phyloP scores from a whole-genome alignment of 2,888 invertebrate species.

The Cheilosia grossa region DNA sequence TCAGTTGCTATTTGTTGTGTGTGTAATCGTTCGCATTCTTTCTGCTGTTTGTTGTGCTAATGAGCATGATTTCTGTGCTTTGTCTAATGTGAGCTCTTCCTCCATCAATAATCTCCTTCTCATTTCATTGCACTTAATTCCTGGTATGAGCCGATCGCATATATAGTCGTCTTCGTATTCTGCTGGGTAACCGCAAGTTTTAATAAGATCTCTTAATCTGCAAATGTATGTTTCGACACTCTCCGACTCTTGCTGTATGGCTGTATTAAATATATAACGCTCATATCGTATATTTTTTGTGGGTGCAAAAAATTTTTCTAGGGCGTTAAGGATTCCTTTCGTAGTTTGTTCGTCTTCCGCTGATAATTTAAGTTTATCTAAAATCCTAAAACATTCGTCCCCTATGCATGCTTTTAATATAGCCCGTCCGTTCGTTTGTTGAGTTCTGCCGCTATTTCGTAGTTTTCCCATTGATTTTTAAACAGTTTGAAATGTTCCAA shows the following conservation, averaged over 20 bases:
- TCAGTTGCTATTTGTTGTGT: slow-evolving; percentile 3
- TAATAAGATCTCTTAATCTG: slow-evolving; percentile 33
- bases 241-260: slow-evolving; percentile 4
- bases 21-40: slow-evolving; percentile 19
- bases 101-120: slow-evolving; percentile 15
- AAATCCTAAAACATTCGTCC: slow-evolving; percentile 22
- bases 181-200: slow-evolving; percentile 14
- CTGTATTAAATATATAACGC: slow-evolving; percentile 31
- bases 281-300: slow-evolving; percentile 33
- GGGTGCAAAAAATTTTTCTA: slow-evolving; percentile 4
- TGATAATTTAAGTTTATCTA: slow-evolving; percentile 22
- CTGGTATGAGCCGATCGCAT: slow-evolving; percentile 29
- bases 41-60: slow-evolving; percentile 11
- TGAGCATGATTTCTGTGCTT: too few relatives aligned
- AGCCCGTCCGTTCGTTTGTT: slow-evolving; percentile 11
- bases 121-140: slow-evolving; percentile 17
- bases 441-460: slow-evolving; percentile 5
- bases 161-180: slow-evolving; percentile 24
- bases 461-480: slow-evolving; percentile 17
- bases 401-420: slow-evolving; percentile 15
- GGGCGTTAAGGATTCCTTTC: slow-evolving; percentile 1
- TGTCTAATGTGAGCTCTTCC: background rate
- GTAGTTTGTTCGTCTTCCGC: slow-evolving; percentile 10
- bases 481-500: slow-evolving; percentile 11
- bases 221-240: slow-evolving; percentile 16